Percentiles rank a stretch among this genome's conserved stretches.
These are phyloP conservation scores for Himalopsyche tibetana DNA, from an alignment of 2,888 invertebrate genomes.

Conservation along the genomic window DNA sequence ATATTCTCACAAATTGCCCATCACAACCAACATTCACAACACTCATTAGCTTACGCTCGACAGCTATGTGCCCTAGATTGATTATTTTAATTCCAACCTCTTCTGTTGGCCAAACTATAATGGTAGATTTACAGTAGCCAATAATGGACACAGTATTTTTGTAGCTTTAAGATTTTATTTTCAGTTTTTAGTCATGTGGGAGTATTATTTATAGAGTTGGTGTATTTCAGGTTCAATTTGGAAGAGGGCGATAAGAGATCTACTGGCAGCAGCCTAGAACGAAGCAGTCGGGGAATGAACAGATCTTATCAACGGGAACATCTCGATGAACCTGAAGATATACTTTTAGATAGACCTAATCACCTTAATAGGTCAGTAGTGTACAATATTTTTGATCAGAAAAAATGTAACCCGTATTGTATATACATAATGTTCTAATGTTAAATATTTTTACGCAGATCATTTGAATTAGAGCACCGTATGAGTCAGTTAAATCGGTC, in stretches of 20 bases:
- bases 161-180: no score
- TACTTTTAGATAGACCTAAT: constrained; percentile 56
- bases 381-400: neutral
- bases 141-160: no score
- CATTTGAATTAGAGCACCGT: constrained; percentile 64
- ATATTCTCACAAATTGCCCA: no score
- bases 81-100: no score
- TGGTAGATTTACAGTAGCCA: no score
- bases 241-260: constrained; percentile 70
- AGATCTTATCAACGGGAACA: constrained; percentile 63
- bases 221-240: constrained; percentile 72
- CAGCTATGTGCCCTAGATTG: no score
- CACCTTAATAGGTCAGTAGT: constrained; percentile 60
- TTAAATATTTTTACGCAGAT: constrained; percentile 49
- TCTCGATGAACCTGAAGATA: constrained; percentile 63
- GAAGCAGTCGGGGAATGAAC: constrained; percentile 61
- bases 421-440: neutral
- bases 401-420: no score
- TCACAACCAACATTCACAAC: no score
- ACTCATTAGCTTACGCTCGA: no score
- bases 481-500: constrained; percentile 64
- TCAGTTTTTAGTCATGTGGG: no score
- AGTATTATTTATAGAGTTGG: neutral
- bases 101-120: no score
- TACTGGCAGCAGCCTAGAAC: constrained; percentile 63